Conservation (phyloP, 64 coral and sea anemone genomes). For the Orbicella faveolata region DNA sequence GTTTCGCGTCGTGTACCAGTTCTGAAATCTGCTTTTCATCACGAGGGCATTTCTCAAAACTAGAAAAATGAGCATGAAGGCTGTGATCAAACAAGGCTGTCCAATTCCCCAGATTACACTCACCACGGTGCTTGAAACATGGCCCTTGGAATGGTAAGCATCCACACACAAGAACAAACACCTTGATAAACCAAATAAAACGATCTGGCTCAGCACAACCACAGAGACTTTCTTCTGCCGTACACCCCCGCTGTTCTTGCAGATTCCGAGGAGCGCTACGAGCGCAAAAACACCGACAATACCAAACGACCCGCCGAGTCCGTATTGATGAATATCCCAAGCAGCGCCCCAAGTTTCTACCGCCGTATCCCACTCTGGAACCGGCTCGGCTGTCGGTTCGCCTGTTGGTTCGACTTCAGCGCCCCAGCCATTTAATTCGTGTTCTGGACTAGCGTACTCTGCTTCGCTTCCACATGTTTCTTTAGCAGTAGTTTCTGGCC, state of each 20-base stretch:
- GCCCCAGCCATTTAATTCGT: no score
- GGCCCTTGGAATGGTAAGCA: slow-evolving; percentile 52
- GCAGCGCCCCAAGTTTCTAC: slow-evolving; percentile 30
- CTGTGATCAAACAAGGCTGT: slow-evolving; percentile 52
- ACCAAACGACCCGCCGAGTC: slow-evolving; percentile 31
- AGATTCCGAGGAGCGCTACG: neutral
- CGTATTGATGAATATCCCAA: slow-evolving; percentile 58
- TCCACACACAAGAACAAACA: slow-evolving; percentile 40
- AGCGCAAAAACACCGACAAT: slow-evolving; percentile 23
- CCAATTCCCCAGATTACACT: slow-evolving; percentile 56
- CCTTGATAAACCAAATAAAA: slow-evolving; percentile 27
- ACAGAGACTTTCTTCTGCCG: slow-evolving; percentile 45
- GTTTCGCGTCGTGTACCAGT: slow-evolving; percentile 57
- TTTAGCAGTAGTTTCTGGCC: no score
- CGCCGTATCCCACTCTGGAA: slow-evolving; percentile 38
- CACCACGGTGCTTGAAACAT: neutral
- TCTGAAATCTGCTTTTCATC: slow-evolving; percentile 44
- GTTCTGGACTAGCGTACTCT: no score
- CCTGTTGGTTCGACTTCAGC: neutral
- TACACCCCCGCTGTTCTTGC: neutral
- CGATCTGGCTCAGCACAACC: slow-evolving; percentile 11
- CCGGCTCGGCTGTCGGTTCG: slow-evolving; percentile 22
- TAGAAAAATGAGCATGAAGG: slow-evolving; percentile 38
- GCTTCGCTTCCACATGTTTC: no score
- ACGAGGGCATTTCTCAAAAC: slow-evolving; percentile 50